Evolutionary conservation across 2,113 vertebrate species (phyloP), one percentile per base, ranked within the genome.

Genomic region (Ardeotis arabs): DNA sequence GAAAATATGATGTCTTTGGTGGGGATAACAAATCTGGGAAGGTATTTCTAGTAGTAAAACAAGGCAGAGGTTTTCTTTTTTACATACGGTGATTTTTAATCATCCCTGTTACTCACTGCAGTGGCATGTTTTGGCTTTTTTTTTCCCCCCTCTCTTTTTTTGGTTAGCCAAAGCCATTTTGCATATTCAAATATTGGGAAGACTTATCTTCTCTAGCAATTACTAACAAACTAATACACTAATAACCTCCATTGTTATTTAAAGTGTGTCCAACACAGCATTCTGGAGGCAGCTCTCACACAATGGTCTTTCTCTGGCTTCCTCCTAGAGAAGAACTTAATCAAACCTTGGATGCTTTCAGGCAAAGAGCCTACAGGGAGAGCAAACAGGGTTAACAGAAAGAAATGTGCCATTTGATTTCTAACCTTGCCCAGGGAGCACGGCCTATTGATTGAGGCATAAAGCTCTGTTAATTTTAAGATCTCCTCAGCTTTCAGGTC

Each of bases 381-480:
- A 77, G 67, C 75, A 89, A 86, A 63, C 24, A 69, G 84, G 79
- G 90, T 87, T 96, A 83, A 59, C 10, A 79, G 90, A 73, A 92
- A 66, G 73, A 96, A 91, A 85, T 70, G 81, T 83, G 91, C 75
- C 80, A 58, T 95, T 91, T 87, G 85, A 95, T 77, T 90, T 95
- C 95, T 90, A 80, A 79, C 88, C 93, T 90, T 83, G 72, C 76
- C 82, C 62, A 31, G 72, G 77, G 80, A 91, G 86, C 82, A 60
- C 3, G 81, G 95, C 90, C 93, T 95, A 89, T 80, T 84, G 89
- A 93, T 88, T 69, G 96, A 95, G 88, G 77, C 81, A 39, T 93
- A 83, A 90, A 95, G 79, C 93, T 83, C 73, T 45, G 90, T 94
- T 97, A 87, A 88, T 96, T 95, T 96, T 92, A 95, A 90, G 91